Conservation (phyloP, 2,888 invertebrate genomes). For the Isoperla grammatica region DNA sequence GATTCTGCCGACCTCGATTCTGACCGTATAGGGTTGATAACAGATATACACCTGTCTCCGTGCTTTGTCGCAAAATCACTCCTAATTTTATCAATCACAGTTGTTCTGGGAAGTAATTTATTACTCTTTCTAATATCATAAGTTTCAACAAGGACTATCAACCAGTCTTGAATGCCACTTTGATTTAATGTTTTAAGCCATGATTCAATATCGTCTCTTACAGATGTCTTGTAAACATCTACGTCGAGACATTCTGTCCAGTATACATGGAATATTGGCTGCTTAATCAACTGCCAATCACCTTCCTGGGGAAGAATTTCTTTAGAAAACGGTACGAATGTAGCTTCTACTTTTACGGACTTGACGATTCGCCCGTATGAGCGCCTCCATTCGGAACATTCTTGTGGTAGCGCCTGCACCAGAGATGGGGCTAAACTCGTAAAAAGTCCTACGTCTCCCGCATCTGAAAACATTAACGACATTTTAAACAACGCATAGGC, state of each 20-base stretch:
- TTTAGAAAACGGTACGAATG: constrained; percentile 72
- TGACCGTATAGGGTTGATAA: constrained; percentile 84
- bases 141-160: constrained; percentile 88
- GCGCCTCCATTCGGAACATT: constrained; percentile 87
- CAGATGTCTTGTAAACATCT: constrained; percentile 79
- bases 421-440: constrained; percentile 73
- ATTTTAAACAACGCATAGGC: not conserved
- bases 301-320: constrained; percentile 66
- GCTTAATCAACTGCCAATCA: constrained; percentile 73
- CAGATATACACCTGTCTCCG: constrained; percentile 74
- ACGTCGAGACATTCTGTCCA: constrained; percentile 94
- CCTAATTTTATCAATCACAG: constrained; percentile 90
- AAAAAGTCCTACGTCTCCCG: constrained; percentile 80
- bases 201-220: constrained; percentile 82
- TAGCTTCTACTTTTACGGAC: constrained; percentile 75
- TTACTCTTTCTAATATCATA: constrained; percentile 88
- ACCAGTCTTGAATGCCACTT: constrained; percentile 81
- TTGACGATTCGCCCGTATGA: constrained; percentile 82
- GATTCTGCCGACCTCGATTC: constrained; percentile 88
- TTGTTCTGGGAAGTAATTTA: constrained; percentile 85
- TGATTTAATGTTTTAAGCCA: constrained; percentile 78
- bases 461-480: constrained; percentile 51
- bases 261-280: constrained; percentile 88
- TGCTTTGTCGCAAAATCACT: constrained; percentile 90
- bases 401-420: constrained; percentile 74